Evolutionary conservation across 2,797 vertebrate species (phyloP).

Genomic region (Masticophis lateralis): DNA sequence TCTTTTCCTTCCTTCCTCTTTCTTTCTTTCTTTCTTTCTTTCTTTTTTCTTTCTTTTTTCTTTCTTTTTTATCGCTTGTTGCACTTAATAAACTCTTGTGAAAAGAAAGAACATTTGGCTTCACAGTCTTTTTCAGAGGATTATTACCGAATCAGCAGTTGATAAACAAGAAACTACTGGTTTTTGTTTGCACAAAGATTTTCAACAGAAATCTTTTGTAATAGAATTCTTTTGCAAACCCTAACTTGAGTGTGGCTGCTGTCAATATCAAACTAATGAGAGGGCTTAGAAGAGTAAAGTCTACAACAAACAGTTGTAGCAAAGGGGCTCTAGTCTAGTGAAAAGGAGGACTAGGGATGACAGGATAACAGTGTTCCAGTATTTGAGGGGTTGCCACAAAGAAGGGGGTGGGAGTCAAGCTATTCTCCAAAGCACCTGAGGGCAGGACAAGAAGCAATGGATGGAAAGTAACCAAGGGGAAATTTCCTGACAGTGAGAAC

Average conservation of each 20-base stretch:
- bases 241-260: background rate
- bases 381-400: background rate
- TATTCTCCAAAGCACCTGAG: background rate
- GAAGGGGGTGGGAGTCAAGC: background rate
- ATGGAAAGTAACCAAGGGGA: background rate
- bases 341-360: background rate
- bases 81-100: too few relatives aligned
- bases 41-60: too few relatives aligned
- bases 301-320: background rate
- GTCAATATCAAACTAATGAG: background rate
- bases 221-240: background rate
- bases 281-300: background rate
- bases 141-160: background rate
- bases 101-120: background rate
- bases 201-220: background rate
- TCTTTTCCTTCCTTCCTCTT: too few relatives aligned
- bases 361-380: background rate
- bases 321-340: background rate
- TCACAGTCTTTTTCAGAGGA: background rate
- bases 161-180: background rate
- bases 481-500: background rate
- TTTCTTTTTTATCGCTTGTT: background rate
- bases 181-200: background rate
- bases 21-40: fast-evolving
- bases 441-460: background rate